Percentiles rank a stretch among this genome's conserved stretches.
These are phyloP conservation scores for Drosophila birchii DNA, from an alignment of 2,888 invertebrate genomes.

Conservation along the genomic window DNA sequence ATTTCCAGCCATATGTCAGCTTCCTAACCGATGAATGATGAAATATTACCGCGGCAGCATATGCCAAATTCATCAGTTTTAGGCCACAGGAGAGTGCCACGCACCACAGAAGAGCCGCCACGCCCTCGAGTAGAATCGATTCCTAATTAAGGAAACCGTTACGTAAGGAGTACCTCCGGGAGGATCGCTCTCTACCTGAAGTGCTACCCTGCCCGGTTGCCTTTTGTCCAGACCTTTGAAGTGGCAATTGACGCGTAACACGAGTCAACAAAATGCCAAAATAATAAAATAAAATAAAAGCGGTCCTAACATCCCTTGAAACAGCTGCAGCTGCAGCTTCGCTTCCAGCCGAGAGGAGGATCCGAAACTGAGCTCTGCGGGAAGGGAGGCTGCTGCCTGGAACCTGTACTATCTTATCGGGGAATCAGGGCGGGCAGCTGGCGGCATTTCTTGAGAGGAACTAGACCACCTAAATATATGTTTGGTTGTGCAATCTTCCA, in stretches of 20 bases:
- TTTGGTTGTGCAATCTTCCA: slow-evolving; percentile 10
- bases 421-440: slow-evolving; percentile 53
- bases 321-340: slow-evolving; percentile 16
- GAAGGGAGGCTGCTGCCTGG: slow-evolving; percentile 14
- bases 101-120: slow-evolving; percentile 27
- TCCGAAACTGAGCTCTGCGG: slow-evolving; percentile 4
- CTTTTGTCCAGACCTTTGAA: slow-evolving; percentile 28
- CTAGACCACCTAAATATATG: slow-evolving; percentile 19
- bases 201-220: background rate
- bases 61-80: slow-evolving; percentile 64
- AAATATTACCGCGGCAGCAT: slow-evolving; percentile 57
- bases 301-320: slow-evolving; percentile 20
- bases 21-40: slow-evolving; percentile 23
- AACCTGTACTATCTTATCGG: slow-evolving; percentile 39
- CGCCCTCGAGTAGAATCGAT: slow-evolving; percentile 67
- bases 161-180: slow-evolving; percentile 23
- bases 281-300: slow-evolving; percentile 30
- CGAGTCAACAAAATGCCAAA: slow-evolving; percentile 65
- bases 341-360: slow-evolving; percentile 3
- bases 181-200: slow-evolving; percentile 58
- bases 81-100: slow-evolving; percentile 28
- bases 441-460: slow-evolving; percentile 23
- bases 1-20: slow-evolving; percentile 50
- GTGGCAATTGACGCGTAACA: slow-evolving; percentile 72
- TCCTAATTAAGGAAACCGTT: slow-evolving; percentile 64